phyloP scores from a whole-genome alignment of 92 coral and sea anemone genomes.

The Palythoa grandis region DNA sequence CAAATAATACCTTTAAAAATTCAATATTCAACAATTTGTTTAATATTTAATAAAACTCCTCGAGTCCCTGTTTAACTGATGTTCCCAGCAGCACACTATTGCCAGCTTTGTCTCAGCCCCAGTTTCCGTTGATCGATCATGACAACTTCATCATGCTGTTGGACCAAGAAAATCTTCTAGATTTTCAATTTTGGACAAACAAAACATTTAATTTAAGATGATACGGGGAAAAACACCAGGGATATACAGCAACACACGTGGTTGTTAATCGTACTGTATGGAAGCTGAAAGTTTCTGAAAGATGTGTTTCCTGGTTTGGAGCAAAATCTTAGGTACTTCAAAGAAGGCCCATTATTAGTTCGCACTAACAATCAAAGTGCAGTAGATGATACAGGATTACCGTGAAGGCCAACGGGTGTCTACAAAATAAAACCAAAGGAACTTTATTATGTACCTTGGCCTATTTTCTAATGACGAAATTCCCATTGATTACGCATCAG shows the following conservation, averaged over 20 bases:
- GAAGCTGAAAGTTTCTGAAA: conserved; percentile 8
- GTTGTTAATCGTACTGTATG: too few relatives aligned
- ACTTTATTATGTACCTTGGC: too few relatives aligned
- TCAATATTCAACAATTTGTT: too few relatives aligned
- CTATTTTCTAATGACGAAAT: too few relatives aligned
- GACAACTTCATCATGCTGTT: not conserved
- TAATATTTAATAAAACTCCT: not conserved
- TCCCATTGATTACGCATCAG: too few relatives aligned
- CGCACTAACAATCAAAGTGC: conserved; percentile 10
- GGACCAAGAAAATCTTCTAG: not conserved
- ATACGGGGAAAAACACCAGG: too few relatives aligned
- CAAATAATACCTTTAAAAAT: too few relatives aligned
- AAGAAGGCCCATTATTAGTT: too few relatives aligned
- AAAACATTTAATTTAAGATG: too few relatives aligned
- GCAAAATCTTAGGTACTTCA: conserved; percentile 12
- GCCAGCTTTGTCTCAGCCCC: not conserved
- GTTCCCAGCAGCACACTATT: not conserved
- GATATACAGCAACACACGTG: too few relatives aligned
- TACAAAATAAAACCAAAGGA: too few relatives aligned
- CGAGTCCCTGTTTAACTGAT: not conserved
- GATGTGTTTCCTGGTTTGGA: conserved; percentile 3
- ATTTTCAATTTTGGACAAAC: too few relatives aligned
- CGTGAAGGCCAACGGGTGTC: conserved; percentile 17
- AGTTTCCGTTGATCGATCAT: conserved; percentile 16
- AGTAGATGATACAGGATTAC: conserved; percentile 27